Evolutionary conservation across 1,140 invertebrate genomes (phyloP), one percentile per base, ranked within the genome.

Genomic region (Chlorops oryzae): DNA sequence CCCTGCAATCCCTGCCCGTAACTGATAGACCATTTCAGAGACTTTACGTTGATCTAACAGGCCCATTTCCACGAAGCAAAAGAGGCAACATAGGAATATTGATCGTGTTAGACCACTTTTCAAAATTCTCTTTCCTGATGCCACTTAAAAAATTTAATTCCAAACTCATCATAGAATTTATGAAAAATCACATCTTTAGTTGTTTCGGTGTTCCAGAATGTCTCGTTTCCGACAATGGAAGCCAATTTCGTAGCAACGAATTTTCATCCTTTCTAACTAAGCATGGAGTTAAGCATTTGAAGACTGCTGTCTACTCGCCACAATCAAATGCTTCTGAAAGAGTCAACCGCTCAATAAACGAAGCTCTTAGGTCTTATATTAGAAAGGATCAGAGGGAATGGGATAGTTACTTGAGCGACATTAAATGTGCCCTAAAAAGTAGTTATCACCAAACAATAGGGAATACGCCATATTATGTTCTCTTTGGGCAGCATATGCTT

Each of bases 151-250:
- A 32, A 34, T 46, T 46, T 6, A 34, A 13, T 3, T 47, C 45
- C 9, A 12, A 21, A 22, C 4, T 9, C 2, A 35, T 48, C 34
- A 10, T 13, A 21, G 22, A 34, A 17, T 47, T 24, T 24, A 13
- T 52, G 3, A n/a, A 48, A 43, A 35, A 43, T 3, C 15, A 52
- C 5, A 37, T 55, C 2, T 42, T 55, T 18, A 21, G 18, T 21
- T 15, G 27, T 15, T 55, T 32, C 35, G 53, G 43, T 5, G 27
- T 46, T 3, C 55, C 55, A 17, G 42, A 52, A 35, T 15, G 25
- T 13, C 34, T 46, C 9, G 32, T 53, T 3, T 40, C 32, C 12
- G 51, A 56, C 20, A 56, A 52, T 21, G 50, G 50, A 21, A 25
- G 21, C 4, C 50, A 52, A 45, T 55, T 53, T 35, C 45, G 40